Base-by-base conservation (phyloP, 2,888 invertebrate species). In the Tachystola acroxantha region DNA sequence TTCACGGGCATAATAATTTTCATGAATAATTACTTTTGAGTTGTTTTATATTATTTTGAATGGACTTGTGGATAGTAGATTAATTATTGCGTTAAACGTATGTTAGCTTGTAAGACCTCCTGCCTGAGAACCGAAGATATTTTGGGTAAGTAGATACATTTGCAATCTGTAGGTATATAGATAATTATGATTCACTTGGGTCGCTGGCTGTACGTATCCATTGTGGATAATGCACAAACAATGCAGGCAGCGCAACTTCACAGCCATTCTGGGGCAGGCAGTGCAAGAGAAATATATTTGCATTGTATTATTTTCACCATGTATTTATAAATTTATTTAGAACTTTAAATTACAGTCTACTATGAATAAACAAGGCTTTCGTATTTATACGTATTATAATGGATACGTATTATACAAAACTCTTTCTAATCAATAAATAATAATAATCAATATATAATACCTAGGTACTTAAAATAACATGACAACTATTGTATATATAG, bases 1-100 rank as follows among this genome's bases (percentile, higher is more conserved):
- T 84, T 74, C 82, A 76, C 75, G 70, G 73, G 71, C 75, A 74
- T 73, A 75, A 72, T 74, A 74, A 68, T 82, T 31, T 78, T 78
- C 59, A 71, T 77, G 72, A 69, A 66, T 77, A 74, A 69, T 73
- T 73, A 70, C n/a, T n/a, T n/a, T 64, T 68, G 70, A 70, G 72
- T 66, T 67, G 35, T 62, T 61, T 63, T 57, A 64, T 62, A 65
- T 64, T 60, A 64, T 62, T 67, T 57, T 65, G 53, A 65, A 74
- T 64, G 62, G 66, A 77, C 75, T 63, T 57, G 59, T 68, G 47
- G 52, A 60, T 65, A 67, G 59, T 65, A 61, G 59, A 56, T 64
- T 57, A 59, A 57, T 64, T 67, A 65, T 68, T 75, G 65, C 63
- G 70, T 68, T 65, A 60, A 68, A 67, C 64, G 52, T 60, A 59